phyloP scores from a whole-genome alignment of 2,888 invertebrate genomes.

The Drosophila niveifrons region DNA sequence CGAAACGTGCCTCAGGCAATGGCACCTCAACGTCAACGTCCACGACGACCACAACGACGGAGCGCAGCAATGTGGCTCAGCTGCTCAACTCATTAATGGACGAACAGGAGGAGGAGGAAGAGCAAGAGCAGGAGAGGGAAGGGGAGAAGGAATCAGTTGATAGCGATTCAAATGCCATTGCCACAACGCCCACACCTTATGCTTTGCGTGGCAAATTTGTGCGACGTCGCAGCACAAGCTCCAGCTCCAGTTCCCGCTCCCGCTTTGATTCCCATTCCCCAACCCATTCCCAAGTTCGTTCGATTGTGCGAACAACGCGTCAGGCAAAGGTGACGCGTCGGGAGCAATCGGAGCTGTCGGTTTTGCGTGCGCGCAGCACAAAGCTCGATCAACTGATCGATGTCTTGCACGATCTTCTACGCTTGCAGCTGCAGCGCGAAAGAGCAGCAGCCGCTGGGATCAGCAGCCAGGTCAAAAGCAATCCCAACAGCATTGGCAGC shows the following conservation, averaged over 20 bases:
- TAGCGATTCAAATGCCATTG: slow-evolving; percentile 21
- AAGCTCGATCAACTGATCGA: slow-evolving; percentile 78
- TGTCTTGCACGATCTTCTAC: slow-evolving; percentile 73
- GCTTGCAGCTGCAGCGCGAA: slow-evolving; percentile 57
- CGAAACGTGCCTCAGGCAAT: slow-evolving; percentile 52
- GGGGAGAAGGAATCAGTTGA: not conserved
- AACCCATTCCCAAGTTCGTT: not conserved
- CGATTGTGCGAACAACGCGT: slow-evolving; percentile 45
- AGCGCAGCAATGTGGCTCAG: slow-evolving; percentile 25
- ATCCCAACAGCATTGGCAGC: not conserved
- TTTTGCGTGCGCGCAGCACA: slow-evolving; percentile 44
- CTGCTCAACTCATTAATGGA: slow-evolving; percentile 35
- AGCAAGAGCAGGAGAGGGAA: not conserved
- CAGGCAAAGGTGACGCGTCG: slow-evolving; percentile 38
- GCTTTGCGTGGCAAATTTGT: slow-evolving; percentile 77
- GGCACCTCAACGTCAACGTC: not conserved
- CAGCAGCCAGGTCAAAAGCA: not conserved
- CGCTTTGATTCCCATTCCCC: not conserved
- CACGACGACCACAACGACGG: slow-evolving; percentile 18
- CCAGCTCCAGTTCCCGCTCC: not conserved
- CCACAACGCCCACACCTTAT: slow-evolving; percentile 62
- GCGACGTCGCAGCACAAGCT: slow-evolving; percentile 52
- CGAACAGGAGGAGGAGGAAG: not conserved
- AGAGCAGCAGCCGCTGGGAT: no score
- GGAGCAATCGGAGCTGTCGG: slow-evolving; percentile 14